Evolutionary conservation across 2,888 invertebrate genomes (phyloP).

Genomic region (Dascillus cervinus): DNA sequence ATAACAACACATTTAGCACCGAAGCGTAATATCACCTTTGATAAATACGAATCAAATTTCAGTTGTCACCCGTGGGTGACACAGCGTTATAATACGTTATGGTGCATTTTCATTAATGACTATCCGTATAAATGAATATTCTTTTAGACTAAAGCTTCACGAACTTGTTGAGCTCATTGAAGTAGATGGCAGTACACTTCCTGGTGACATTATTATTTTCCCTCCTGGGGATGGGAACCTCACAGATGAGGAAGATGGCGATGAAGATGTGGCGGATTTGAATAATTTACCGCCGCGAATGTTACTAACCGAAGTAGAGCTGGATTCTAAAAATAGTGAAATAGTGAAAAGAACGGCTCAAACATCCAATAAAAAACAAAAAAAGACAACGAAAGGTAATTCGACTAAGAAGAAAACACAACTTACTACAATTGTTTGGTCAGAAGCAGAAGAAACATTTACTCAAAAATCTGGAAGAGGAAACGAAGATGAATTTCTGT

Average conservation of each 20-base stretch:
- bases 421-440: neutral
- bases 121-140: neutral
- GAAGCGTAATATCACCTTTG: too few species aligned
- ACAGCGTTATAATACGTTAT: neutral
- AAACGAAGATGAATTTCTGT: slow-evolving; percentile 1
- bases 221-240: slow-evolving; percentile 2
- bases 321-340: neutral
- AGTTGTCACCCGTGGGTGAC: slow-evolving; percentile 4
- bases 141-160: slow-evolving; percentile 1
- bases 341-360: neutral
- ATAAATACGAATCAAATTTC: too few species aligned
- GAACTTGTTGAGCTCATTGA: slow-evolving; percentile 1
- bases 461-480: slow-evolving; percentile 1
- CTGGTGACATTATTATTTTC: neutral
- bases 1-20: too few species aligned
- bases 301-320: neutral
- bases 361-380: neutral
- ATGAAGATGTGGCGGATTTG: slow-evolving; percentile 2
- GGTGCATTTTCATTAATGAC: too few species aligned
- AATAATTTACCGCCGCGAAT: too few species aligned
- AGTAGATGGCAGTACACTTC: neutral
- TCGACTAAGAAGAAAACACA: neutral
- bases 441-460: neutral
- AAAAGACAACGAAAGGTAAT: neutral
- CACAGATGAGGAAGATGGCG: slow-evolving; percentile 4